Base-by-base conservation (phyloP, 2,113 vertebrate genomes). In the Nanger granti region DNA sequence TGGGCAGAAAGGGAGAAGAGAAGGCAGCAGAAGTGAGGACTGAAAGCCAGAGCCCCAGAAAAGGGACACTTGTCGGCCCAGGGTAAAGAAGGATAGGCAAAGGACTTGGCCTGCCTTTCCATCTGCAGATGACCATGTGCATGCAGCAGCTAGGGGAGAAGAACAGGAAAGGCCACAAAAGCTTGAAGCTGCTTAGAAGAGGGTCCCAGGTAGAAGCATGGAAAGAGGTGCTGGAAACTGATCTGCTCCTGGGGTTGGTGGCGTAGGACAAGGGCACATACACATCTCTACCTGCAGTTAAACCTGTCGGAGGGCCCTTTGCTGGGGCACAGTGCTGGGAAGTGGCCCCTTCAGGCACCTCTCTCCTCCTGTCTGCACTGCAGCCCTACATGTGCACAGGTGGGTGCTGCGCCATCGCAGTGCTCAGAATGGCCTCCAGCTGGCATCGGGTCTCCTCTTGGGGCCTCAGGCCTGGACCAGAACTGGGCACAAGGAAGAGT, bases 371-470 rank as follows among this genome's bases (percentile, higher is more conserved):
- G 10, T 60, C 29, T 10, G 34, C 86, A 31, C 66, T n/a, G 22
- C 11, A 84, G 4, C 9, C 17, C 57, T 24, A 15, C 24, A 41
- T 4, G 29, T 10, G 2, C 3, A 5, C 7, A 7, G 18, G 55
- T 4, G 7, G 15, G 2, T 54, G 57, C 13, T 28, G 10, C 8
- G 11, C 2, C 0, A 1, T 12, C 7, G 7, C 5, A 76, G n/a
- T 24, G 14, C 28, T 73, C 80, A 57, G 87, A 44, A 34, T 6
- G 22, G 76, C 66, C 64, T 55, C 34, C 24, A 28, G 1, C 34
- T 34, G 52, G 28, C 14, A 7, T 31, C 0, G 0, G 24, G 37
- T 7, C 29, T 84, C 26, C 91, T 31, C 54, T 14, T 0, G 2
- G 8, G 44, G 29, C n/a, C 22, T 73, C 4, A 4, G 37, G 34